phyloP scores from a whole-genome alignment of 1,140 invertebrate species.

The Pseudomyrmex cubaensis region DNA sequence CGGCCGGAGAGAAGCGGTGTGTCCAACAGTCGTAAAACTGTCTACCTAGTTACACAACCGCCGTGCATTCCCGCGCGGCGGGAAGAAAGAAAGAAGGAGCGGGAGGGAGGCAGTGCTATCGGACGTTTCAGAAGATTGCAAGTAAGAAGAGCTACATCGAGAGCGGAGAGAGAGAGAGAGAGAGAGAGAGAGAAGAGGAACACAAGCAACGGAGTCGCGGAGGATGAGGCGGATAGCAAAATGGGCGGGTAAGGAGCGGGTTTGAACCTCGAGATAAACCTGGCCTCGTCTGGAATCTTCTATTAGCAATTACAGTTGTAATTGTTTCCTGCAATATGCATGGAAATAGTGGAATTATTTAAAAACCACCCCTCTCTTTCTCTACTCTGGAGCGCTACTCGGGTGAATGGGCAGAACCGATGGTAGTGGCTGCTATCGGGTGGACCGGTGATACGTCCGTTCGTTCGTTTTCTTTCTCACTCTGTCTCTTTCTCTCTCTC shows the following conservation, averaged over 20 bases:
- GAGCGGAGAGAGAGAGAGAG: too few species aligned
- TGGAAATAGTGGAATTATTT: constrained; percentile 85
- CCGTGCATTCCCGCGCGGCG: background rate
- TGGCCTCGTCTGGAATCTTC: constrained; percentile 85
- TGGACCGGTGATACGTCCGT: constrained; percentile 67
- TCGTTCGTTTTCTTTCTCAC: constrained; percentile 30
- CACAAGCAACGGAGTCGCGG: constrained; percentile 33
- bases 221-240: constrained; percentile 53
- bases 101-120: constrained; percentile 29
- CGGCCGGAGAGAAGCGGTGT: constrained; percentile 37
- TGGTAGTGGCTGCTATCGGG: constrained; percentile 49
- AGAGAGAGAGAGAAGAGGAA: background rate
- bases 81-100: background rate
- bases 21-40: constrained; percentile 48
- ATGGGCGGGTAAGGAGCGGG: constrained; percentile 70
- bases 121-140: constrained; percentile 58
- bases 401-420: constrained; percentile 43
- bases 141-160: constrained; percentile 55
- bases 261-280: constrained; percentile 83
- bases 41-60: constrained; percentile 43
- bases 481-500: constrained; percentile 18
- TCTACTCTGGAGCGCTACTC: constrained; percentile 7
- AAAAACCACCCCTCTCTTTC: constrained; percentile 81
- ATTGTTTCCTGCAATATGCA: constrained; percentile 86
- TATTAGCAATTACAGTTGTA: constrained; percentile 86